Evolutionary conservation across 2,113 vertebrate genomes (phyloP).

Genomic region (Channa argus): DNA sequence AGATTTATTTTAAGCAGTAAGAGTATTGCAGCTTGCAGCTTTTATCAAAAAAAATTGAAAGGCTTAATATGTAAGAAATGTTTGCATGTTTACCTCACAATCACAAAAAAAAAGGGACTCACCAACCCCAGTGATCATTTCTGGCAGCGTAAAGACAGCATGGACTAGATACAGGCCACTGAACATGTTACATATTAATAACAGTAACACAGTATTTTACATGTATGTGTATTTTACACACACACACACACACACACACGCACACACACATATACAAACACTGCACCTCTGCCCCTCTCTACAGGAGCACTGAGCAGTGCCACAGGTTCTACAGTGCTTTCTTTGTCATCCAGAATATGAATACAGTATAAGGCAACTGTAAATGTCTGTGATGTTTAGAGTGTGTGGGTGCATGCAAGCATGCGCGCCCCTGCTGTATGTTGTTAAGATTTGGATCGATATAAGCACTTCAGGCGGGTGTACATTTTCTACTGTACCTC

Average conservation of each 20-base stretch:
- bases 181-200: background rate
- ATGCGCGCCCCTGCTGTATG: background rate
- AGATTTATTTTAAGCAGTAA: background rate
- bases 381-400: slow-evolving; percentile 2
- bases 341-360: slow-evolving; percentile 80
- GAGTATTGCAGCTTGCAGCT: background rate
- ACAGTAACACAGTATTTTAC: background rate
- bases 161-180: slow-evolving; percentile 46
- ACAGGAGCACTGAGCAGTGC: slow-evolving; percentile 54
- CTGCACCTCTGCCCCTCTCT: slow-evolving; percentile 56
- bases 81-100: background rate
- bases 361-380: slow-evolving; percentile 72
- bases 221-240: background rate
- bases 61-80: no score
- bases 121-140: background rate
- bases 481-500: slow-evolving; percentile 10
- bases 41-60: background rate
- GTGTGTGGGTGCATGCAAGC: background rate
- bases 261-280: slow-evolving; percentile 36
- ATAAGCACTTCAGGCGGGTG: slow-evolving; percentile 30
- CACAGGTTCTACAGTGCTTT: slow-evolving; percentile 80
- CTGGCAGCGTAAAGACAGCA: slow-evolving; percentile 44
- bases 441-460: slow-evolving; percentile 52
- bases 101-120: no score
- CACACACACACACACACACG: slow-evolving; percentile 7